Evolutionary conservation across 2,888 invertebrate genomes (phyloP), one percentile per base, ranked within the genome.

Genomic region (Toxonevra muliebris): DNA sequence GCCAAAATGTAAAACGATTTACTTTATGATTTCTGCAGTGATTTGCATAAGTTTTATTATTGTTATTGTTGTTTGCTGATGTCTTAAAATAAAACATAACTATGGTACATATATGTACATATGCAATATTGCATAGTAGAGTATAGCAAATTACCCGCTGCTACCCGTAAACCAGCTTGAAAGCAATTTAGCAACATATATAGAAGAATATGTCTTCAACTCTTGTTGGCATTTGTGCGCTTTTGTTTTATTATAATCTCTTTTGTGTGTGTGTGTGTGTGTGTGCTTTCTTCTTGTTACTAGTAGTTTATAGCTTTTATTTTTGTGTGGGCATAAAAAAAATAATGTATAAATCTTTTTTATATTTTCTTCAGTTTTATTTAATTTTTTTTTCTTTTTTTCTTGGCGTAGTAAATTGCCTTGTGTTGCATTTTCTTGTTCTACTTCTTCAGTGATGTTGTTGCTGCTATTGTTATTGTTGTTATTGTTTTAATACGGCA

Each of bases 1-100:
- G 30, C 30, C 30, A 69, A 69, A 66, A 57, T 68, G 66, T 54
- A 66, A 62, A 53, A 52, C 40, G 20, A 42, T 53, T 63, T 61
- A 52, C 60, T 68, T 73, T 73, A 74, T 71, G 74, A 71, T 71
- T 74, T 69, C 74, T 74, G 72, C 73, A 74, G 74, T 70, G 73
- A 73, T 74, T 74, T 74, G 72, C 74, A 74, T 74, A 69, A 69
- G 69, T 45, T 48, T 42, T 20, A 9, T 53, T 12, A 11, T 20
- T 30, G 11, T 48, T 69, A 30, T 65, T 42, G 5, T 60, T 64
- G 54, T 55, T 45, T n/a, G 48, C 61, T 64, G 30, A 2, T 30
- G 30, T 30, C 30, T 30, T 57, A 5, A 48, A 48, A 57, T 48
- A 8, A 45, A 48, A 9, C 57, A 57, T n/a, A 10, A 63, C 40